These are phyloP conservation scores for Cephus pygmeus DNA, from an alignment of 2,888 invertebrate species.

Conservation along the genomic window DNA sequence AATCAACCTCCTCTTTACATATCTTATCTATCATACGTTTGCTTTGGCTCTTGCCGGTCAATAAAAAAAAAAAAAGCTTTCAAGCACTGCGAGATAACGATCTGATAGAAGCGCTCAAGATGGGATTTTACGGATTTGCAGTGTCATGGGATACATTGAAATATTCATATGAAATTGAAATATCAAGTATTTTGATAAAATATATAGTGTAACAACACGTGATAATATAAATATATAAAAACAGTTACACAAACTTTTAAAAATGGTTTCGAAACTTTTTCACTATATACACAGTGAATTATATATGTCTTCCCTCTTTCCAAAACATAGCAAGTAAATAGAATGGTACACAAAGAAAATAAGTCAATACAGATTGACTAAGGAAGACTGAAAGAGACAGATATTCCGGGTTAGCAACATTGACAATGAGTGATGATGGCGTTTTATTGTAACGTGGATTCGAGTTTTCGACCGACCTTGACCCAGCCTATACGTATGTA, in stretches of 20 bases:
- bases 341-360: background rate
- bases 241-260: no score
- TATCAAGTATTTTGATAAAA: background rate
- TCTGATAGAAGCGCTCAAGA: background rate
- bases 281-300: background rate
- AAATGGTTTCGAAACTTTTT: no score
- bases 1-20: background rate
- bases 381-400: background rate
- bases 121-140: background rate
- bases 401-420: background rate
- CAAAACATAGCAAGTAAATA: background rate
- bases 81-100: background rate
- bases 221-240: background rate
- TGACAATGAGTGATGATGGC: background rate
- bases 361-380: background rate
- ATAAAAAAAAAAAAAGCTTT: background rate
- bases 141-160: background rate
- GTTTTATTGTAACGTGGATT: background rate
- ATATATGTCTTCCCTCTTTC: background rate
- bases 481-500: background rate
- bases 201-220: background rate
- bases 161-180: background rate
- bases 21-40: background rate
- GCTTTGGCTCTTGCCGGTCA: background rate
- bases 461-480: background rate